Evolutionary conservation across 23 tunicate species (phyloP).

Genomic region (Botrylloides violaceus): DNA sequence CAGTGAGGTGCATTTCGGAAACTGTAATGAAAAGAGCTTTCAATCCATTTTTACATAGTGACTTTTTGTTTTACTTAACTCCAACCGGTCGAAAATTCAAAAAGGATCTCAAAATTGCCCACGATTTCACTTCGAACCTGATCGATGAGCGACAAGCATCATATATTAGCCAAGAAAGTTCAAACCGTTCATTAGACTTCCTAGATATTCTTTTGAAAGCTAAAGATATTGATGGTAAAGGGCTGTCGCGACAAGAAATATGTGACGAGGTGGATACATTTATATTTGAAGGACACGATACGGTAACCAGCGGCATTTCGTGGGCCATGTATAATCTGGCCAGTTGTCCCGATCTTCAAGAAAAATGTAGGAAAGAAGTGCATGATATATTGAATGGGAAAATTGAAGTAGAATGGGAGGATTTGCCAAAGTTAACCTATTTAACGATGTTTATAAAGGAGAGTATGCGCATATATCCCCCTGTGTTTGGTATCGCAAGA

Average conservation of each 20-base stretch:
- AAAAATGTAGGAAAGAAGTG: constrained; percentile 39
- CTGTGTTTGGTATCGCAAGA: constrained; percentile 27
- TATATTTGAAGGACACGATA: constrained; percentile 72
- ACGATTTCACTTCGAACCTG: background rate
- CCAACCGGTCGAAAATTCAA: background rate
- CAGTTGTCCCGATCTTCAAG: constrained; percentile 42
- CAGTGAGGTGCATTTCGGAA: background rate
- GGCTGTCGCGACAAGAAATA: constrained; percentile 39
- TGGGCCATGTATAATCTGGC: constrained; percentile 53
- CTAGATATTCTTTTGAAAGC: constrained; percentile 56
- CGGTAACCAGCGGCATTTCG: constrained; percentile 55
- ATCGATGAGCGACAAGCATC: background rate
- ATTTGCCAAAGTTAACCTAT: constrained; percentile 33
- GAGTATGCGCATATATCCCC: constrained; percentile 39
- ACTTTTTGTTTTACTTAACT: background rate
- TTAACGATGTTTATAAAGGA: constrained; percentile 67
- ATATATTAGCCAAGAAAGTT: background rate
- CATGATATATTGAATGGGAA: constrained; percentile 24
- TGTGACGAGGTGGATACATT: constrained; percentile 65
- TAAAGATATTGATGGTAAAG: constrained; percentile 39
- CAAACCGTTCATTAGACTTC: constrained; percentile 32
- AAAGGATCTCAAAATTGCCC: background rate
- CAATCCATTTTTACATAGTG: background rate
- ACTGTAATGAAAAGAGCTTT: background rate
- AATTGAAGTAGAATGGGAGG: constrained; percentile 29